Percentiles rank a stretch among this genome's conserved stretches.
Conservation (phyloP, 2,797 vertebrate genomes). For the Myotis vivesi region DNA sequence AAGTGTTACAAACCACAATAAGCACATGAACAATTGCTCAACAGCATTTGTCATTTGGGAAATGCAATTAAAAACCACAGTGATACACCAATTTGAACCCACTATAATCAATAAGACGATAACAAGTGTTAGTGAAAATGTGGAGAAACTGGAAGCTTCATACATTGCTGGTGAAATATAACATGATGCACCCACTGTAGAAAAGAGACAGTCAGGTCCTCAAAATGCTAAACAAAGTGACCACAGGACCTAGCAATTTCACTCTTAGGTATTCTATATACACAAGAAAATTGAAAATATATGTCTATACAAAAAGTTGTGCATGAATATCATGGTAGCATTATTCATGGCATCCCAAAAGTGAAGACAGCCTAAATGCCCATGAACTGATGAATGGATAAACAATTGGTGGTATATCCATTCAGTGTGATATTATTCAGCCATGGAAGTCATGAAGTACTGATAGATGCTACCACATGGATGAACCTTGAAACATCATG, state of each 20-base stretch:
- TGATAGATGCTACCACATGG: background rate
- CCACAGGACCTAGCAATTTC: background rate
- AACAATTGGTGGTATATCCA: background rate
- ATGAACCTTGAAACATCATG: background rate
- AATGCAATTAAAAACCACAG: conserved; percentile 4
- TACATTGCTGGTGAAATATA: background rate
- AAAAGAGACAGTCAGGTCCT: background rate
- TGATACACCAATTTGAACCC: background rate
- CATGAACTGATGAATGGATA: background rate
- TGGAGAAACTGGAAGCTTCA: background rate
- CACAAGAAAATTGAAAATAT: conserved; percentile 11
- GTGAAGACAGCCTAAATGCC: background rate
- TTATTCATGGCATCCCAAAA: background rate
- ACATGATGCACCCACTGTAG: background rate
- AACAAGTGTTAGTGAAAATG: background rate
- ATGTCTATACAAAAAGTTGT: background rate
- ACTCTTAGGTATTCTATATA: background rate
- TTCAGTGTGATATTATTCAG: background rate
- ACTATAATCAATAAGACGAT: background rate
- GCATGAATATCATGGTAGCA: background rate
- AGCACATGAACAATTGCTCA: conserved; percentile 1
- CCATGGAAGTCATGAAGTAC: background rate
- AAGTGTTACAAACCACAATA: background rate
- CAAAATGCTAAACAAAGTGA: background rate
- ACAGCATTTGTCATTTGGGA: background rate